Conservation (phyloP, 2,113 vertebrate species). For the Scytalopus superciliaris region DNA sequence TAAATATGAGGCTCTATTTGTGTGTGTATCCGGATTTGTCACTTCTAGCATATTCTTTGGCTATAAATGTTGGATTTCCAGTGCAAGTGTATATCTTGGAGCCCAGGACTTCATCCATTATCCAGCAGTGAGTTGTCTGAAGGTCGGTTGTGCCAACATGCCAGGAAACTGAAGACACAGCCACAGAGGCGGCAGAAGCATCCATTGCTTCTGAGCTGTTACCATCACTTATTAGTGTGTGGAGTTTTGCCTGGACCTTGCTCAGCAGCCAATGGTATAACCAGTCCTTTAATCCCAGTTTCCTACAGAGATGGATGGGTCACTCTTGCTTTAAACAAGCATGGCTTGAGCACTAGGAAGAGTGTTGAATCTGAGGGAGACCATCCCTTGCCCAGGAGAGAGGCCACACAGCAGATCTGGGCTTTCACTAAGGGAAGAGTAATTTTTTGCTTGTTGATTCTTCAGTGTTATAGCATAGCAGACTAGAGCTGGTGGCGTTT, state of each 20-base stretch:
- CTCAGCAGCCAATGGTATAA: not conserved
- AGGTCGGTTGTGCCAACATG: not conserved
- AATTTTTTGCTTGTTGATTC: not conserved
- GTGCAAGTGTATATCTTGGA: not conserved
- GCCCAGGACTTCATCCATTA: not conserved
- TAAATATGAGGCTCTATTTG: not conserved
- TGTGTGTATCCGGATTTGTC: not conserved
- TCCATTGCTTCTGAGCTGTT: not conserved
- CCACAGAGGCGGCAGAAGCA: not conserved
- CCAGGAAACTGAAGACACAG: conserved; percentile 7
- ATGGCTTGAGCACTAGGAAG: not conserved
- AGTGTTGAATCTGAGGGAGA: not conserved
- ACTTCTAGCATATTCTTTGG: conserved; percentile 17
- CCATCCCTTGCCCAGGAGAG: not conserved
- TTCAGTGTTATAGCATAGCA: not conserved
- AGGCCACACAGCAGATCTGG: not conserved
- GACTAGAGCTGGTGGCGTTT: not conserved
- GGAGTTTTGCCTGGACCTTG: not conserved
- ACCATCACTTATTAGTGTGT: not conserved
- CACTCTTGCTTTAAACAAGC: not conserved
- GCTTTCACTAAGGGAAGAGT: not conserved
- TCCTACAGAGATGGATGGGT: not conserved
- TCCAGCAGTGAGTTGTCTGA: not conserved
- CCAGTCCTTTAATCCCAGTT: not conserved
- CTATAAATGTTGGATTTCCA: not conserved